Conservation (phyloP, 1,140 invertebrate genomes). For the Drosophila serrata region DNA sequence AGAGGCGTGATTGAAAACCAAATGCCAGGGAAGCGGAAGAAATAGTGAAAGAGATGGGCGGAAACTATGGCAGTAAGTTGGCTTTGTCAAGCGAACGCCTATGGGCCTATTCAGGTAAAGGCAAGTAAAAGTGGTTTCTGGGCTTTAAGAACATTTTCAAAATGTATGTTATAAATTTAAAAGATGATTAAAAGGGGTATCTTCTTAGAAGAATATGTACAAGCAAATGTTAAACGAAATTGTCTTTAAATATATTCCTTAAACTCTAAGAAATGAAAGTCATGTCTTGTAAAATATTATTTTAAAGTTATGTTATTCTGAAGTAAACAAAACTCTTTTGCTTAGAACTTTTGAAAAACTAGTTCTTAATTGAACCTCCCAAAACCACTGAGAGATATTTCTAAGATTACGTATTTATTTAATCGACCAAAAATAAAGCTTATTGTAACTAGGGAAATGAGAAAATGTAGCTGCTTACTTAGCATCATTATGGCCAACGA, state of each 20-base stretch:
- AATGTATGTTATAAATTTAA: background rate
- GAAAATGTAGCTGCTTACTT: constrained; percentile 37
- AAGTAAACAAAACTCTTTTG: background rate
- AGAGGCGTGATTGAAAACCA: constrained; percentile 26
- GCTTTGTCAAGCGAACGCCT: constrained; percentile 10
- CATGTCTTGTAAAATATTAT: no score
- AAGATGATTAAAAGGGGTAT: background rate
- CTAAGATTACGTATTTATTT: constrained; percentile 13
- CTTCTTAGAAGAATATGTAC: background rate
- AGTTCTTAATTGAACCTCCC: background rate
- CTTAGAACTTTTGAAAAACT: no score
- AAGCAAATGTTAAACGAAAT: no score
- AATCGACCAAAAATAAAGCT: constrained; percentile 30
- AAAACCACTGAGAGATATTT: constrained; percentile 21
- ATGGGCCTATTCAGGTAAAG: background rate
- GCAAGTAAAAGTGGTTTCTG: constrained; percentile 23
- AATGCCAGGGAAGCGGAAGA: constrained; percentile 26
- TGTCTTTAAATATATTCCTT: no score
- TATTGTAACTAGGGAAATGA: constrained; percentile 22
- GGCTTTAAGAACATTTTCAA: background rate
- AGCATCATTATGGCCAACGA: constrained; percentile 54
- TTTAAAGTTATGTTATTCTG: no score
- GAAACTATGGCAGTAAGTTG: constrained; percentile 8
- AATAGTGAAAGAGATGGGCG: constrained; percentile 7
- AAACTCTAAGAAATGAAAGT: no score